Evolutionary conservation across 2,113 vertebrate genomes (phyloP).

Genomic region (Mobula birostris): DNA sequence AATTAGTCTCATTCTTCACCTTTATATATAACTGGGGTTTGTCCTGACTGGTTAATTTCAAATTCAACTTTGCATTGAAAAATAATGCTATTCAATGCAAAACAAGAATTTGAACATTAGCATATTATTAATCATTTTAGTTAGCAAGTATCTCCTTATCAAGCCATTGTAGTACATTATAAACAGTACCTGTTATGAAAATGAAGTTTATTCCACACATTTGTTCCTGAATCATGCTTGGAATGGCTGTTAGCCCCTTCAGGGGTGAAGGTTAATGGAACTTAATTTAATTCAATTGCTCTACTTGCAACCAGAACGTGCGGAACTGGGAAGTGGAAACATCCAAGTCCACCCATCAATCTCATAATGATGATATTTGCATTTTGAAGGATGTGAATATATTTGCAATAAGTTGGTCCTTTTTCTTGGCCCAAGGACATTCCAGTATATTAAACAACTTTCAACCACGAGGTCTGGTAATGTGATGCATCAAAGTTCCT

Average conservation of each 20-base stretch:
- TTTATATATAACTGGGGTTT: background rate
- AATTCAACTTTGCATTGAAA: background rate
- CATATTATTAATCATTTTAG: conserved; percentile 1
- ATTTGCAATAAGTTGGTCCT: background rate
- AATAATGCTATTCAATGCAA: background rate
- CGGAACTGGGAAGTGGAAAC: background rate
- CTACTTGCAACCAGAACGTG: conserved; percentile 9
- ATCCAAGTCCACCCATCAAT: background rate
- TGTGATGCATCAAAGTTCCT: background rate
- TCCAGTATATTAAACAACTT: conserved; percentile 22
- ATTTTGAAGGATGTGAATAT: background rate
- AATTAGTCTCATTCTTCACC: background rate
- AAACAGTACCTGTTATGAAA: conserved; percentile 12
- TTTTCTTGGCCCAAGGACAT: background rate
- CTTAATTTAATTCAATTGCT: conserved; percentile 29
- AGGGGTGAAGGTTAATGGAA: conserved; percentile 33
- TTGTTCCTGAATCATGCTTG: background rate
- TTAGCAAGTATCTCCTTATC: conserved; percentile 12
- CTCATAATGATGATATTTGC: background rate
- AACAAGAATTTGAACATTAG: conserved; percentile 3
- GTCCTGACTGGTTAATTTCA: background rate
- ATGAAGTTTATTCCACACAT: conserved; percentile 4
- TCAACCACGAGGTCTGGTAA: background rate
- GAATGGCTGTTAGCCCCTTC: background rate
- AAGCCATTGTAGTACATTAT: background rate